phyloP scores from a whole-genome alignment of 2,797 vertebrate genomes.

The Tamandua tetradactyla region DNA sequence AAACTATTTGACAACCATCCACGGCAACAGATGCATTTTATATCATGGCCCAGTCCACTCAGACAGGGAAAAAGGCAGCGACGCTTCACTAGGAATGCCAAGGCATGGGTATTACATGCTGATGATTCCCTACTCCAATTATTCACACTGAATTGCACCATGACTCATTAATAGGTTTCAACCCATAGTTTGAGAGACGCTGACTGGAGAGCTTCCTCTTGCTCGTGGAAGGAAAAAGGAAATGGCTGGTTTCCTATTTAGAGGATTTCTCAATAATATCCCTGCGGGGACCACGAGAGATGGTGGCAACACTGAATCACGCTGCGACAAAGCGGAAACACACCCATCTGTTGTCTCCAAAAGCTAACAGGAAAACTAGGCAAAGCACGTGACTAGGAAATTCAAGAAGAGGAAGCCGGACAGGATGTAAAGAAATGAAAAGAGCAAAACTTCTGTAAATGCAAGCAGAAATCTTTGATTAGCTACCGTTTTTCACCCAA shows the following conservation, averaged over 20 bases:
- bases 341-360: fast-evolving
- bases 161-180: fast-evolving
- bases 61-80: fast-evolving
- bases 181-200: fast-evolving
- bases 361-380: fast-evolving
- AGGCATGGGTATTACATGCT: fast-evolving
- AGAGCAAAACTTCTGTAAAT: fast-evolving
- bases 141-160: no score
- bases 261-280: fast-evolving
- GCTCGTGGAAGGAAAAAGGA: not conserved
- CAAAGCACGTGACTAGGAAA: fast-evolving
- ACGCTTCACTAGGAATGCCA: fast-evolving
- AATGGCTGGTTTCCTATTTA: not conserved
- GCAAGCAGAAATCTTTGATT: no score
- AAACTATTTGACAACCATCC: fast-evolving
- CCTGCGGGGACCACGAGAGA: fast-evolving
- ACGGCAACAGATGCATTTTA: fast-evolving
- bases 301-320: fast-evolving
- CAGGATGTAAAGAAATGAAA: fast-evolving
- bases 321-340: not conserved
- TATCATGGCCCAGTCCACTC: fast-evolving
- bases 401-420: not conserved
- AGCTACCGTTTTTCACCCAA: not conserved
- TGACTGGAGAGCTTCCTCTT: not conserved
- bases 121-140: fast-evolving